Conservation (phyloP, 2,888 invertebrate genomes). For the Euzophera pinguis region DNA sequence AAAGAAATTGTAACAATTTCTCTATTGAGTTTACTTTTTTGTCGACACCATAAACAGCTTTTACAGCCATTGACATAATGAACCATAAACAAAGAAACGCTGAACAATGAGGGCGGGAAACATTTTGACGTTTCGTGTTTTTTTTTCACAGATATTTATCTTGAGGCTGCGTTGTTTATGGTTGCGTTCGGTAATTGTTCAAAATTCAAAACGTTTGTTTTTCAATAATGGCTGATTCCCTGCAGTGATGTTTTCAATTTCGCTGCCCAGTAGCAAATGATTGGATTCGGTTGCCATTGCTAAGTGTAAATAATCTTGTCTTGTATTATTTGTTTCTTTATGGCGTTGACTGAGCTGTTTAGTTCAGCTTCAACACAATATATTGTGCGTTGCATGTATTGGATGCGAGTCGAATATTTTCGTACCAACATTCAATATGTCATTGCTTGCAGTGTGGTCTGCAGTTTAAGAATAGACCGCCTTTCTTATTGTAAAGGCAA, state of each 20-base stretch:
- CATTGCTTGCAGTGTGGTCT: no score
- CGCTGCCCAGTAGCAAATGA: conserved; percentile 67
- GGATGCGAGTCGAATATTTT: background rate
- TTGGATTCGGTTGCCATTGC: conserved; percentile 69
- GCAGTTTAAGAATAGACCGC: no score
- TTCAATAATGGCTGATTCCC: conserved; percentile 45
- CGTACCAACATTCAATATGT: no score
- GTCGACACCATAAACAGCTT: conserved; percentile 29
- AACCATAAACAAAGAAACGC: conserved; percentile 46
- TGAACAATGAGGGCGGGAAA: conserved; percentile 50
- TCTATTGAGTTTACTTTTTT: conserved; percentile 14
- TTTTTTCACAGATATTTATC: conserved; percentile 25
- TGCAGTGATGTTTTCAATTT: conserved; percentile 52
- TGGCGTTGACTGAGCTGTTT: conserved; percentile 44
- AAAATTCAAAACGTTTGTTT: conserved; percentile 61
- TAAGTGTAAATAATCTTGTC: conserved; percentile 68
- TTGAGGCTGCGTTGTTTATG: conserved; percentile 40
- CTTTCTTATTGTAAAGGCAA: no score
- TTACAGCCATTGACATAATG: conserved; percentile 43
- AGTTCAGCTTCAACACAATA: conserved; percentile 32
- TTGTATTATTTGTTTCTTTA: conserved; percentile 31
- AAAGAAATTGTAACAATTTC: conserved; percentile 55
- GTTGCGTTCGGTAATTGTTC: conserved; percentile 66
- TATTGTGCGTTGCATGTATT: background rate
- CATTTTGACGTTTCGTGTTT: conserved; percentile 56